These are phyloP conservation scores for Acridotheres tristis DNA, from an alignment of 2,797 vertebrate genomes.

Conservation along the genomic window DNA sequence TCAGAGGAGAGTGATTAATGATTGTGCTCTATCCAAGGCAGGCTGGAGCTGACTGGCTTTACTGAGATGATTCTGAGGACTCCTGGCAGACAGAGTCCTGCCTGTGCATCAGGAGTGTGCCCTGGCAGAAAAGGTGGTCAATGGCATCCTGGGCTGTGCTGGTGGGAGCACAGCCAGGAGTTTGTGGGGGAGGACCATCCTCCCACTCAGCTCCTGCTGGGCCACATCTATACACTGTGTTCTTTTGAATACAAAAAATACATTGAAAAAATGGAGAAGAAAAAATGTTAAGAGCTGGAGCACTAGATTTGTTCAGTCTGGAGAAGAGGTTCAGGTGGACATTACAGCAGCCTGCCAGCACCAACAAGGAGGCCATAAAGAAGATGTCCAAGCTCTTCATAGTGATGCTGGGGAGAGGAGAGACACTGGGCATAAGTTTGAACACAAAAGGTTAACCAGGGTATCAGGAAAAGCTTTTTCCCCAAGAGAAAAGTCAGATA, in stretches of 20 bases:
- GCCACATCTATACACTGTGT: background rate
- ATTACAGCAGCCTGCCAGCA: background rate
- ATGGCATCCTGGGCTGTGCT: background rate
- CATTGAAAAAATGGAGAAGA: background rate
- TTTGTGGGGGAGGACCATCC: background rate
- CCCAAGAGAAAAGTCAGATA: background rate
- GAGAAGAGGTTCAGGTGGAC: background rate
- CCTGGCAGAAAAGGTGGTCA: background rate
- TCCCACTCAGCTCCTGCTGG: background rate
- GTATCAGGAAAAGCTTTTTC: background rate
- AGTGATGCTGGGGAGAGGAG: background rate
- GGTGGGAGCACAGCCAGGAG: background rate
- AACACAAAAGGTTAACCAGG: background rate
- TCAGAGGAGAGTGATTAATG: background rate
- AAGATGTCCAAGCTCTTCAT: background rate
- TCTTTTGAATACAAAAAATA: background rate
- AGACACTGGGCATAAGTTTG: accelerated
- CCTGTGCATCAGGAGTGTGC: background rate
- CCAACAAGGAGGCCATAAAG: background rate
- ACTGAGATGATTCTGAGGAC: accelerated
- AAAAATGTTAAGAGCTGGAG: background rate
- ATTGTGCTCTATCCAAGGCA: no score
- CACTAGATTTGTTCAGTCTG: background rate
- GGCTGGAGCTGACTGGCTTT: background rate
- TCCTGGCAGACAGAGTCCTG: background rate